phyloP scores from a whole-genome alignment of 2,888 invertebrate species.

The Drosophila ustulata region DNA sequence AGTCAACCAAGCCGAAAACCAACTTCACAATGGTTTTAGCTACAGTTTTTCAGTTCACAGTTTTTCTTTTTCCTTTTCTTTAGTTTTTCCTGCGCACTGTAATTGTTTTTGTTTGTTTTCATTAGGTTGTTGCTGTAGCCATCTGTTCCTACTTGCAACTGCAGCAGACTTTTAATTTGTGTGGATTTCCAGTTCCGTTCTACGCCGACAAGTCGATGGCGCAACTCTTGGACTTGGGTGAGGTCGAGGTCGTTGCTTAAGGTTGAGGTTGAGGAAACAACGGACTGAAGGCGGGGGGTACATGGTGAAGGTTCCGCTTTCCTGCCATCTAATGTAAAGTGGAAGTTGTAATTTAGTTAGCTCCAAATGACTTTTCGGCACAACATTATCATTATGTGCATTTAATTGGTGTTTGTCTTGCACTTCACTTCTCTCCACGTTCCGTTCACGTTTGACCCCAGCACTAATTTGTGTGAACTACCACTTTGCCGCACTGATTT shows the following conservation, averaged over 20 bases:
- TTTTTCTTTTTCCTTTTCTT: constrained; percentile 19
- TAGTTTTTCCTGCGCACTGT: constrained; percentile 25
- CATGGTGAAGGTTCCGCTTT: constrained; percentile 63
- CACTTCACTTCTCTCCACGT: constrained; percentile 18
- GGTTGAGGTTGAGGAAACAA: constrained; percentile 17
- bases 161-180: constrained; percentile 74
- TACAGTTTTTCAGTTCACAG: constrained; percentile 30
- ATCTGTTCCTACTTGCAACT: constrained; percentile 64
- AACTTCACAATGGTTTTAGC: constrained; percentile 64
- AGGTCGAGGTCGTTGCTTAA: constrained; percentile 49
- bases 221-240: constrained; percentile 41
- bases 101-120: constrained; percentile 59
- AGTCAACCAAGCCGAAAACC: constrained; percentile 63
- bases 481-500: constrained; percentile 41
- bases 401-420: constrained; percentile 79
- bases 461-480: constrained; percentile 72
- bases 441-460: constrained; percentile 36
- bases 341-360: constrained; percentile 78
- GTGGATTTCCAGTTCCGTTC: constrained; percentile 70
- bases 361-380: constrained; percentile 77
- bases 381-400: constrained; percentile 81
- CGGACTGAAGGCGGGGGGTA: background rate
- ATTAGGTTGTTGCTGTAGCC: constrained; percentile 73
- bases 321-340: constrained; percentile 73
- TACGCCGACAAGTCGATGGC: constrained; percentile 23